Evolutionary conservation across 2,888 invertebrate species (phyloP).

Genomic region (Campopleginae sp.): DNA sequence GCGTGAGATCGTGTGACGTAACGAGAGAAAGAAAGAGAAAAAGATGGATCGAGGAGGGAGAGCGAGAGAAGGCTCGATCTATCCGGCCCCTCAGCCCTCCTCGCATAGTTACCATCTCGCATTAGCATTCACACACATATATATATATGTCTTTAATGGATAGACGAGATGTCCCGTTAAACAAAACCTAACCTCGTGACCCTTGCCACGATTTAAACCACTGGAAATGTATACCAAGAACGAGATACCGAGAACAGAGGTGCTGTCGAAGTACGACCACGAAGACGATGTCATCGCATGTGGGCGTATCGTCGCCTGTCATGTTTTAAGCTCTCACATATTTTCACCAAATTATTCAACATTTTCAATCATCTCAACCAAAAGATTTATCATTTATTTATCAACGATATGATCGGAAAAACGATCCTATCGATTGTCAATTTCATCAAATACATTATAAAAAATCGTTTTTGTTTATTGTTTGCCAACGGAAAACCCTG

Average conservation of each 20-base stretch:
- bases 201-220: slow-evolving; percentile 73
- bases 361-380: slow-evolving; percentile 6
- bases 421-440: too few species aligned
- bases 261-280: slow-evolving; percentile 70
- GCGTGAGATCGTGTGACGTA: slow-evolving; percentile 82
- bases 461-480: too few species aligned
- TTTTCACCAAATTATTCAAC: slow-evolving; percentile 5
- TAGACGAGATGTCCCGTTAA: slow-evolving; percentile 80
- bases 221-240: slow-evolving; percentile 19
- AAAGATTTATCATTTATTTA: neutral
- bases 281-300: slow-evolving; percentile 72
- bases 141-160: slow-evolving; percentile 63
- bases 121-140: slow-evolving; percentile 77
- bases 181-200: slow-evolving; percentile 82
- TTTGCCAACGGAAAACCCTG: too few species aligned
- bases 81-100: slow-evolving; percentile 74
- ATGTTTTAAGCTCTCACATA: neutral
- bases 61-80: slow-evolving; percentile 73
- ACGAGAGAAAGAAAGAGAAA: slow-evolving; percentile 70
- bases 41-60: slow-evolving; percentile 15
- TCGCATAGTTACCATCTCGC: slow-evolving; percentile 79
- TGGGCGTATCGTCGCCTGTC: slow-evolving; percentile 41
- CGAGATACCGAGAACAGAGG: slow-evolving; percentile 5
- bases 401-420: neutral
- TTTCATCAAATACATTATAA: too few species aligned